A percentile compares a stretch with the other conserved stretches of the same genome.
Evolutionary conservation across 2,888 invertebrate genomes (phyloP).

Genomic region (Periphyllus acericola): DNA sequence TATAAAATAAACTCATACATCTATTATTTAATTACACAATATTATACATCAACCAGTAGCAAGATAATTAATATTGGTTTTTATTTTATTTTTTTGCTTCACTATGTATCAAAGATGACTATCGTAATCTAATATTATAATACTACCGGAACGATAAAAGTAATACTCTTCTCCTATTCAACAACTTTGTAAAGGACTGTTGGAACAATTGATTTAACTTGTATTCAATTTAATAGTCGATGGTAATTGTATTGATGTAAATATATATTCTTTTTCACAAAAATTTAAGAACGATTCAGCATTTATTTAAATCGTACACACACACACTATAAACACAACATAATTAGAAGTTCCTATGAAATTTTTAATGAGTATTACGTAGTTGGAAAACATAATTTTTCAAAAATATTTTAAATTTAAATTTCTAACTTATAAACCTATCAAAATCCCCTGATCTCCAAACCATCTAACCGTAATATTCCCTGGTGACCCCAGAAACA

Average conservation of each 20-base stretch:
- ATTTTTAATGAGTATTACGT: too few relatives aligned
- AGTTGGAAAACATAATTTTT: too few relatives aligned
- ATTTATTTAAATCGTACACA: conserved; percentile 24
- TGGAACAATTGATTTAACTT: conserved; percentile 31
- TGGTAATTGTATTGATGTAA: background rate
- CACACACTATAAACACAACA: background rate
- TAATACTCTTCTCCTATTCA: conserved; percentile 41
- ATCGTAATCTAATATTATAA: background rate
- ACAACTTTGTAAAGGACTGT: conserved; percentile 25
- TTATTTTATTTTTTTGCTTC: conserved; percentile 1
- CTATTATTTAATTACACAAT: background rate
- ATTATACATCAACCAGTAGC: background rate
- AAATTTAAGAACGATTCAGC: background rate
- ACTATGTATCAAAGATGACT: conserved; percentile 26
- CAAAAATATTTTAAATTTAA: too few relatives aligned
- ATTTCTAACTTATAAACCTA: too few relatives aligned
- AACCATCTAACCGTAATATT: too few relatives aligned
- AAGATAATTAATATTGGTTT: conserved; percentile 36
- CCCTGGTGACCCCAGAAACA: too few relatives aligned
- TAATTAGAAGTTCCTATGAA: background rate
- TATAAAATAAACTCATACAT: too few relatives aligned
- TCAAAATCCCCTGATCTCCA: too few relatives aligned
- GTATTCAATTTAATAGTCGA: conserved; percentile 37
- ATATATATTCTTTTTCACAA: conserved; percentile 2
- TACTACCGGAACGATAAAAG: background rate